Evolutionary conservation across 1,140 invertebrate genomes (phyloP), one percentile per base, ranked within the genome.

Genomic region (Drosophila tropicalis): DNA sequence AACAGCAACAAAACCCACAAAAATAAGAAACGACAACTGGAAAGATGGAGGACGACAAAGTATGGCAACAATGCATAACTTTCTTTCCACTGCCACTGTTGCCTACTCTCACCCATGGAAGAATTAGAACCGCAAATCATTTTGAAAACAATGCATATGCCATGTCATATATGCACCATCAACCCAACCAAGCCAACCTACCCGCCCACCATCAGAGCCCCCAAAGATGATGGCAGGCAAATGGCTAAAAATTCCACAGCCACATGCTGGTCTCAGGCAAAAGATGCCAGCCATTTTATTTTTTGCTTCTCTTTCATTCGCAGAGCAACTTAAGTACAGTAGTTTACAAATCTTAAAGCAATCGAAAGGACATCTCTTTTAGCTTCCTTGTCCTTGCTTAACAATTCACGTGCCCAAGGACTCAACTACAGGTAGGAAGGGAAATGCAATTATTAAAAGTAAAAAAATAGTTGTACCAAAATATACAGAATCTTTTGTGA

Each of bases 81-180:
- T 79, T 76, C 63, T 70, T 29, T 51, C 65, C 70, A 64, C 65
- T 71, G n/a, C 66, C 17, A 40, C 17, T 12, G 44, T 25, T 32
- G 39, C 41, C 25, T 55, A 34, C 51, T 36, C 29, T 13, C 22
- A 25, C 64, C 36, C 47, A 67, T 75, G 76, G 67, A 87, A 82
- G 82, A 86, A 86, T 86, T 87, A 76, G 79, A 86, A 67, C 83
- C 83, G 83, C 83, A 86, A 86, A 86, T 86, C 83, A 86, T 86
- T 86, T 79, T 77, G 72, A 83, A 83, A 87, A 86, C 83, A 86
- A 86, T 86, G 83, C 83, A 86, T 86, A 87, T 87, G 83, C 83
- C 83, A 83, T 86, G 83, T 87, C 83, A 87, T 76, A 82, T 70
- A 78, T 70, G 78, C 36, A 34, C 34, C 40, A 29, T 12, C 60